A percentile compares a stretch with the other conserved stretches of the same genome.
Evolutionary conservation across 2,888 invertebrate species (phyloP).

Genomic region (Rhynchonema sp.): DNA sequence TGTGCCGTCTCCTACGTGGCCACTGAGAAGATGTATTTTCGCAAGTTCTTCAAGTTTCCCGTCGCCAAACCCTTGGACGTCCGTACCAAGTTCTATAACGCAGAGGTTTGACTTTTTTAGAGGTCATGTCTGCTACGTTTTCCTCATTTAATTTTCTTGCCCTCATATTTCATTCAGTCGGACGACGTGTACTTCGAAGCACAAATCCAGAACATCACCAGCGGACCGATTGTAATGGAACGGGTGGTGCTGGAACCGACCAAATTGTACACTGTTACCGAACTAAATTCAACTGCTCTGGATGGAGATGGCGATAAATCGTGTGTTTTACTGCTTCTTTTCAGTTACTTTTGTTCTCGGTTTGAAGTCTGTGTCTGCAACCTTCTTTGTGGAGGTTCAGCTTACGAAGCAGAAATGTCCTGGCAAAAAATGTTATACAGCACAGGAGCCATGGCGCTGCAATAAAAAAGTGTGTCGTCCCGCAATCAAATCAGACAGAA

Average conservation of each 20-base stretch:
- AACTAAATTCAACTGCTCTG: not conserved
- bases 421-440: no score
- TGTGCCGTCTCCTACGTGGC: conserved; percentile 83
- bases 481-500: no score
- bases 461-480: no score
- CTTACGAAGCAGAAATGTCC: no score
- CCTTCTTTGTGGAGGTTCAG: no score
- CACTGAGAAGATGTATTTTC: conserved; percentile 55
- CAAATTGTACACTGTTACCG: conserved; percentile 50
- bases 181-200: conserved; percentile 53
- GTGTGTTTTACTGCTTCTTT: no score
- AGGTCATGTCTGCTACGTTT: conserved; percentile 5
- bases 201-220: conserved; percentile 76
- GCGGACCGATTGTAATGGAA: conserved; percentile 74
- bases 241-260: conserved; percentile 82
- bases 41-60: conserved; percentile 88
- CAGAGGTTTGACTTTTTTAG: conserved; percentile 41
- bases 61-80: conserved; percentile 93
- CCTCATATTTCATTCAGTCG: conserved; percentile 37
- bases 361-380: no score
- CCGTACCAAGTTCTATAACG: conserved; percentile 87
- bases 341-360: no score
- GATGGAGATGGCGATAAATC: no score
- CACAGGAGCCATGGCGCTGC: no score
- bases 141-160: not conserved